Base-by-base conservation (phyloP, 1,140 invertebrate genomes). In the Diuraphis noxia region DNA sequence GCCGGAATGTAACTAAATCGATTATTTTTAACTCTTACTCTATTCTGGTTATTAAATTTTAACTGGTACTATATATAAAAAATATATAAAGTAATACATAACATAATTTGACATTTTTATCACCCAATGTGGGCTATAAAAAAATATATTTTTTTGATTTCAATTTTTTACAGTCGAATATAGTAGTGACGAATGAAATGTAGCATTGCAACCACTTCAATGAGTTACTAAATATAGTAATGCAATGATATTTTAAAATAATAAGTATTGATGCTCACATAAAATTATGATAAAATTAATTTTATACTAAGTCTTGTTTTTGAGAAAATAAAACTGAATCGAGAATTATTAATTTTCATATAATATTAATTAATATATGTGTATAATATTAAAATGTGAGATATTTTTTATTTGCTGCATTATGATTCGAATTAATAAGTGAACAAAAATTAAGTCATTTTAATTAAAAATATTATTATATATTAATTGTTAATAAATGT, bases 41-140 rank as follows among this genome's bases (percentile, higher is more conserved):
- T 19, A 5, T n/a, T 63, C 52, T 23, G 21, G 87, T 63, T 41
- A 88, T 72, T 88, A 72, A 88, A 88, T 41, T 72, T 36, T 40
- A 25, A 63, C 72, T 40, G 36, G 63, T 30, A n/a, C 36, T 30
- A 34, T 41, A 56, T 81, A 85, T 41, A 88, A 72, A 88, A 88
- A 25, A 63, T 41, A 23, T 88, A 52, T 1, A 49, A 86, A 88
- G 87, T 88, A 56, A 40, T 63, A 88, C 38, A 72, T 72, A 88
- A 56, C 72, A 40, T 72, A 40, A 41, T 88, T 63, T 88, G 52
- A 88, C 87, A 72, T 41, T 72, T 88, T 88, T 88, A 72, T 88
- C 25, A 36, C 36, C 10, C 52, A 41, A 72, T 72, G 56, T 5
- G 21, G 38, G 38, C 87, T 23, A 41, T 19, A 10, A 63, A 38